phyloP scores from a whole-genome alignment of 2,888 invertebrate species.

The Phengaris alcon region DNA sequence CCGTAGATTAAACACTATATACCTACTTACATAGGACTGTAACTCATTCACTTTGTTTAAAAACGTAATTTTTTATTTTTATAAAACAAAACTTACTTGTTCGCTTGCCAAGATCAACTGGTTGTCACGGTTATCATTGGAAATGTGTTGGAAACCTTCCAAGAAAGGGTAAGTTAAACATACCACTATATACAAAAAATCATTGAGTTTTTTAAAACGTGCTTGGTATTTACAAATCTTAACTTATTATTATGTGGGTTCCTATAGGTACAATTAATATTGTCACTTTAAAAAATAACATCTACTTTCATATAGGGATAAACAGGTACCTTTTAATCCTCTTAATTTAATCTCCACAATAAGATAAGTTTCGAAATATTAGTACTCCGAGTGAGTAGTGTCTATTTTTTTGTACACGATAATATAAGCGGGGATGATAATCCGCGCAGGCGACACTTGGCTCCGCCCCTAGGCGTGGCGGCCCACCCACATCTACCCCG shows the following conservation, averaged over 20 bases:
- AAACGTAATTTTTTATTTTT: not conserved
- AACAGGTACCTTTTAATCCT: too few species aligned
- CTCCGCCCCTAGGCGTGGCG: conserved; percentile 51
- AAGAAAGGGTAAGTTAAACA: conserved; percentile 10
- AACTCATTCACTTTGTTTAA: not conserved
- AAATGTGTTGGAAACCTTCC: conserved; percentile 14
- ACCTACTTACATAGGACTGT: too few species aligned
- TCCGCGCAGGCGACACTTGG: conserved; percentile 48
- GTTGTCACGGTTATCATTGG: not conserved
- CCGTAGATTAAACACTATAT: too few species aligned
- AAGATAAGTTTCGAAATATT: not conserved
- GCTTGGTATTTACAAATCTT: not conserved
- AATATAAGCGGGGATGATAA: conserved; percentile 41
- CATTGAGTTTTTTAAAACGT: not conserved
- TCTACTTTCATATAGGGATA: too few species aligned
- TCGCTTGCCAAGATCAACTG: conserved; percentile 15
- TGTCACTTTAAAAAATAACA: too few species aligned
- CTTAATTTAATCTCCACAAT: not conserved
- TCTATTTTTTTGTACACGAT: not conserved
- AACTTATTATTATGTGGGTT: not conserved
- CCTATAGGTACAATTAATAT: too few species aligned
- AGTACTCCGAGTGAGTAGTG: too few species aligned
- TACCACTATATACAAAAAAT: not conserved
- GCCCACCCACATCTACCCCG: conserved; percentile 48
- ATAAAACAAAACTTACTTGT: conserved; percentile 12